Evolutionary conservation across 1,140 invertebrate genomes (phyloP).

Genomic region (Dufourea novaeangliae): DNA sequence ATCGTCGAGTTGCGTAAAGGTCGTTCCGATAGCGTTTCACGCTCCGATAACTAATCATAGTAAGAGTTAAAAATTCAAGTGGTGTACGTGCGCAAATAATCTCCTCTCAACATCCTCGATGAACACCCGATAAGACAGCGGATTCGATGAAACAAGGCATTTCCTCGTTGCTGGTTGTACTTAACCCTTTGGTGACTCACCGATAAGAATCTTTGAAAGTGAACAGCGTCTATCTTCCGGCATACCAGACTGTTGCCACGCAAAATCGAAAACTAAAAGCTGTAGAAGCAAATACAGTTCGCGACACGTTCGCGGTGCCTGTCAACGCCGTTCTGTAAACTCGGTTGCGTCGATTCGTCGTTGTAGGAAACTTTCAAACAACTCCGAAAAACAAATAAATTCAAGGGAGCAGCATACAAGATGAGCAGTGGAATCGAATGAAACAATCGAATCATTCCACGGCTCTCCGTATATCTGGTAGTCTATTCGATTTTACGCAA

Average conservation of each 20-base stretch:
- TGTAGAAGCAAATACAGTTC: neutral
- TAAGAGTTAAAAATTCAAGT: constrained; percentile 1
- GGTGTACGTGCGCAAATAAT: constrained; percentile 12
- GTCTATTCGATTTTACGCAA: constrained; percentile 61
- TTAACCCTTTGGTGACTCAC: constrained; percentile 20
- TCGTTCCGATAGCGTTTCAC: neutral
- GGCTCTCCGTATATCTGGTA: constrained; percentile 33
- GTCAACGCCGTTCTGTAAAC: neutral
- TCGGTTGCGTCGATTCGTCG: constrained; percentile 7
- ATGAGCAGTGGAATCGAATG: neutral
- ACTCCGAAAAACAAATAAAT: constrained; percentile 3
- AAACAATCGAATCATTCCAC: constrained; percentile 17
- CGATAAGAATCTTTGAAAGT: neutral
- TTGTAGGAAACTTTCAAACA: constrained; percentile 3
- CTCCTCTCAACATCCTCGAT: neutral
- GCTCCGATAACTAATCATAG: neutral
- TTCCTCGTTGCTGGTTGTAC: neutral
- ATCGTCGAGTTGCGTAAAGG: neutral
- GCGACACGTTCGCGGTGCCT: neutral
- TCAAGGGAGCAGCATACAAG: too few relatives aligned
- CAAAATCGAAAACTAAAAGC: neutral
- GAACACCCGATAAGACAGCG: constrained; percentile 30
- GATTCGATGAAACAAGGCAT: constrained; percentile 12
- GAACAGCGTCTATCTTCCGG: neutral
- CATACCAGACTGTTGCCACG: neutral